phyloP scores from a whole-genome alignment of 2,888 invertebrate species.

The Gandaritis pyraliata region DNA sequence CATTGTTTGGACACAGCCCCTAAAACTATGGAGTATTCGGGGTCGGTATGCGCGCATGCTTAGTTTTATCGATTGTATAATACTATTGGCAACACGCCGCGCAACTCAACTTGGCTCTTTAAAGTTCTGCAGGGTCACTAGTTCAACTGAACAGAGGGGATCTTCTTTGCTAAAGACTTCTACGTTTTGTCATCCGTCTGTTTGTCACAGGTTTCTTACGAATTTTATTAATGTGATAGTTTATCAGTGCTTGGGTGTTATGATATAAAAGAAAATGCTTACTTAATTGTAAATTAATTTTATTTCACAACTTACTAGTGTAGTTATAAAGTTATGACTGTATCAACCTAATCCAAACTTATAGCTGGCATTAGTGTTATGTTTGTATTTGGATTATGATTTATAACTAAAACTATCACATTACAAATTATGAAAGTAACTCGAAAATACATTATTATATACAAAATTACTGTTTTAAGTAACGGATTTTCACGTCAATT shows the following conservation, averaged over 20 bases:
- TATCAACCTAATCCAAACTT: slow-evolving; percentile 80
- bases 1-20: slow-evolving; percentile 63
- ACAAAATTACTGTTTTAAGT: slow-evolving; percentile 32
- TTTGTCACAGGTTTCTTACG: no score
- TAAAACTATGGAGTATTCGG: slow-evolving; percentile 39
- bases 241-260: no score
- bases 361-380: slow-evolving; percentile 80
- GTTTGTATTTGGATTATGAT: slow-evolving; percentile 71
- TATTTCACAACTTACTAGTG: slow-evolving; percentile 81
- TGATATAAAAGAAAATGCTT: slow-evolving; percentile 8
- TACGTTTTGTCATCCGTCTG: background rate
- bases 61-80: slow-evolving; percentile 67
- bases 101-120: slow-evolving; percentile 54
- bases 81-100: slow-evolving; percentile 54
- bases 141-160: background rate
- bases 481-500: slow-evolving; percentile 23
- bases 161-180: background rate
- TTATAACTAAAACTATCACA: slow-evolving; percentile 74
- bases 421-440: slow-evolving; percentile 58
- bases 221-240: no score
- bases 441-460: slow-evolving; percentile 47
- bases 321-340: slow-evolving; percentile 81
- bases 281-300: slow-evolving; percentile 76
- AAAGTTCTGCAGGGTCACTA: background rate
- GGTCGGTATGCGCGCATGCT: slow-evolving; percentile 66